Base-by-base conservation (phyloP, 2,113 vertebrate genomes). In the Lagopus muta region DNA sequence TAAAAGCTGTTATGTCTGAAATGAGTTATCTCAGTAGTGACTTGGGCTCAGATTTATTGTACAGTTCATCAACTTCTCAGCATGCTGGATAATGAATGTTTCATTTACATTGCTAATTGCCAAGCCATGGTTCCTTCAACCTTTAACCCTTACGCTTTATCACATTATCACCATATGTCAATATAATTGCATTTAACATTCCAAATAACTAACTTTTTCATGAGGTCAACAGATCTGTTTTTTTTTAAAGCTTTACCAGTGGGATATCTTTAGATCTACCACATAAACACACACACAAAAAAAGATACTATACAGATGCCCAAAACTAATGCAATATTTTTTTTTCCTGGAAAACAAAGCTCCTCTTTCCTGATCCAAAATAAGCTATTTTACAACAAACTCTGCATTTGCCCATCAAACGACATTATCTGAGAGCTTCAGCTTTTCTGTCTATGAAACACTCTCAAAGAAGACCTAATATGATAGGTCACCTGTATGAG, bases 31-130 rank as follows among this genome's bases (percentile, higher is more conserved):
- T 98, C 97, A 98, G 98, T 98, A 98, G 98, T 98, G 98, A 98
- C 98, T 98, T 98, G 97, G 98, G 98, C 98, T 98, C 98, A 98
- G 98, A 98, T 99, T 98, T 98, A 98, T 98, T 98, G 98, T 98
- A 99, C 99, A 99, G 99, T 99, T 99, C 99, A 99, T 99, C 99
- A 99, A 99, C 99, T 99, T 99, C 99, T 98, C 99, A 99, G 99
- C 99, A 98, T 98, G 99, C 97, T 97, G 98, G 98, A 98, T 98
- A 98, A 98, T 98, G 98, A 98, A 98, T 98, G 97, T 98, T 98
- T 99, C 98, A 98, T 99, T 99, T 99, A 98, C 98, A 98, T 98
- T 98, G 97, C 97, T 98, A 98, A 98, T 98, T 98, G 98, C 97
- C 97, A 98, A 98, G 98, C 98, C 97, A 98, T 97, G 97, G 97